phyloP scores from a whole-genome alignment of 1,140 invertebrate species.

The Carcinoscorpius rotundicauda region DNA sequence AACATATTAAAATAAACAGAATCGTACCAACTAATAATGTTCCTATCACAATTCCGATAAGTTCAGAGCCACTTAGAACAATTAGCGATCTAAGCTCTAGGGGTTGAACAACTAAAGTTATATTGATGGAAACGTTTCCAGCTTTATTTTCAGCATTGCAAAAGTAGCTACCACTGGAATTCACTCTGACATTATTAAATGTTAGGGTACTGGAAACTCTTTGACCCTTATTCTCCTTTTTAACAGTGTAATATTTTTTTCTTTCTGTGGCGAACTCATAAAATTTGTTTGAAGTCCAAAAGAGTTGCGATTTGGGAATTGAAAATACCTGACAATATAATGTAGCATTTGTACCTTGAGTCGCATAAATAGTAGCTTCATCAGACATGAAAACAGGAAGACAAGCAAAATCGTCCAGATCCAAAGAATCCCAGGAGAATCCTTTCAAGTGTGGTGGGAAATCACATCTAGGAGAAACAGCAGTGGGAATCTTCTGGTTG shows the following conservation, averaged over 20 bases:
- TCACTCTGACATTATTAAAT: conserved; percentile 50
- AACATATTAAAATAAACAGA: too few species aligned
- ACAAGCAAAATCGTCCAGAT: conserved; percentile 66
- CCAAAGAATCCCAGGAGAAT: conserved; percentile 56
- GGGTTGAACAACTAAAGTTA: conserved; percentile 46
- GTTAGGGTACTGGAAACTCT: conserved; percentile 48
- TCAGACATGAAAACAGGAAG: conserved; percentile 42
- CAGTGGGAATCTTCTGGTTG: conserved; percentile 55
- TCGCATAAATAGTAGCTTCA: conserved; percentile 32
- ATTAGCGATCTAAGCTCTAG: background rate
- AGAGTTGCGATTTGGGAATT: conserved; percentile 49
- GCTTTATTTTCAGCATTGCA: conserved; percentile 64
- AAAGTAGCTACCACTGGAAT: conserved; percentile 56
- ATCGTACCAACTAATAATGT: background rate
- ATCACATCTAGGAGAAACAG: conserved; percentile 51
- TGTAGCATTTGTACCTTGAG: conserved; percentile 54
- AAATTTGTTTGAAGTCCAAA: conserved; percentile 34
- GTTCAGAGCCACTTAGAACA: background rate
- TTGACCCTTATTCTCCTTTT: conserved; percentile 21
- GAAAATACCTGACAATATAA: conserved; percentile 55
- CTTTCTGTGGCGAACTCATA: conserved; percentile 34
- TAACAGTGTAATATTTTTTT: conserved; percentile 37
- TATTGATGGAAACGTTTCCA: conserved; percentile 52
- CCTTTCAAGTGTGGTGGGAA: conserved; percentile 45
- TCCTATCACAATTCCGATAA: background rate